phyloP scores from a whole-genome alignment of 2,888 invertebrate species.

The Pherbina coryleti region DNA sequence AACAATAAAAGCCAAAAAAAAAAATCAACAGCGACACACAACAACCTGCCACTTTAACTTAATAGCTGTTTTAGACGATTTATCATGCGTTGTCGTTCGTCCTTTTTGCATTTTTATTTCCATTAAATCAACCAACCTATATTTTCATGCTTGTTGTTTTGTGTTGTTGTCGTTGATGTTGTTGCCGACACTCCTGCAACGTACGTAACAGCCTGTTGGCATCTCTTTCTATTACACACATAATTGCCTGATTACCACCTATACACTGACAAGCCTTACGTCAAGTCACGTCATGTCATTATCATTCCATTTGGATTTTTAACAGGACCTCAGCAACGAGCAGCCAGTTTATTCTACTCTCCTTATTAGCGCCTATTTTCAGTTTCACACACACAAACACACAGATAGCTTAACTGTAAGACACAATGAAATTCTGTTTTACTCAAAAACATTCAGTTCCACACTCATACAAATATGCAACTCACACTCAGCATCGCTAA shows the following conservation, averaged over 20 bases:
- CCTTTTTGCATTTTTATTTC: no score
- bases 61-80: no score
- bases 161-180: background rate
- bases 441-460: background rate
- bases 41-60: background rate
- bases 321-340: slow-evolving; percentile 57
- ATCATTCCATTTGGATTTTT: slow-evolving; percentile 65
- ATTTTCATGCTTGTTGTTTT: background rate
- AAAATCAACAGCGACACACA: background rate
- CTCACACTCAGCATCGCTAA: background rate
- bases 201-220: no score
- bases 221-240: no score
- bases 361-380: background rate
- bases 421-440: background rate
- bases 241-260: background rate
- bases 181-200: background rate
- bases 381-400: background rate
- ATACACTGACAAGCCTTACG: background rate
- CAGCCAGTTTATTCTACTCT: slow-evolving; percentile 40
- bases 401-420: background rate
- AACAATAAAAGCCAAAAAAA: slow-evolving; percentile 9
- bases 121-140: background rate
- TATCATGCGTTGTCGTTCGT: no score
- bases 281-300: slow-evolving; percentile 56
- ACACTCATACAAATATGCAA: background rate